Evolutionary conservation across 2,113 vertebrate genomes (phyloP).

Genomic region (Pardalotus punctatus): DNA sequence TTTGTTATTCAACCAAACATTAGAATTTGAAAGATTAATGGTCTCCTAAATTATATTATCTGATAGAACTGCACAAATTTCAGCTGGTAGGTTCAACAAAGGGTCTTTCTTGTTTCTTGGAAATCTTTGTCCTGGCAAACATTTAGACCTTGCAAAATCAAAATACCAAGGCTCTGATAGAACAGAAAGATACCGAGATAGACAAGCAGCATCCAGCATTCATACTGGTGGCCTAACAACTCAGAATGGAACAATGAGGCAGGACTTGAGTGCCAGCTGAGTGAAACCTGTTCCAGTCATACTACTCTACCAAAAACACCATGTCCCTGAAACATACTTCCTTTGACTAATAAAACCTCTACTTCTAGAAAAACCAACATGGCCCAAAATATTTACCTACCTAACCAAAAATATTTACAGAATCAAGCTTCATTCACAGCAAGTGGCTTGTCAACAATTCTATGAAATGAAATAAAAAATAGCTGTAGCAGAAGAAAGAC

Average conservation of each 20-base stretch:
- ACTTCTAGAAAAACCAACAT: neutral
- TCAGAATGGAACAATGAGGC: neutral
- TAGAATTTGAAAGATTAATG: neutral
- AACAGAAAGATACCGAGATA: neutral
- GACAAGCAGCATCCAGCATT: neutral
- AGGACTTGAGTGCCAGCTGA: neutral
- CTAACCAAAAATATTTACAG: neutral
- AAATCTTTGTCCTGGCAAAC: neutral
- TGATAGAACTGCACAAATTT: neutral
- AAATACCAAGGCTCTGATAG: neutral
- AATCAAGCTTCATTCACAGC: neutral
- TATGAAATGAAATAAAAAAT: neutral
- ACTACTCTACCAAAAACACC: neutral
- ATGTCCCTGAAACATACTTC: neutral
- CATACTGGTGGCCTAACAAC: neutral
- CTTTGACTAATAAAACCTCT: neutral
- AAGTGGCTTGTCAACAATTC: neutral
- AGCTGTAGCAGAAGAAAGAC: neutral
- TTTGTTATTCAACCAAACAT: neutral
- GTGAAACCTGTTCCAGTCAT: neutral
- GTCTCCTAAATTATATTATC: neutral
- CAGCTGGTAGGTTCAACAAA: neutral
- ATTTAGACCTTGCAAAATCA: neutral
- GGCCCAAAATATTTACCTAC: neutral
- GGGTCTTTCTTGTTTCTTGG: neutral